These are phyloP conservation scores for Sphaerophoria taeniata DNA, from an alignment of 2,888 invertebrate species.

Conservation along the genomic window DNA sequence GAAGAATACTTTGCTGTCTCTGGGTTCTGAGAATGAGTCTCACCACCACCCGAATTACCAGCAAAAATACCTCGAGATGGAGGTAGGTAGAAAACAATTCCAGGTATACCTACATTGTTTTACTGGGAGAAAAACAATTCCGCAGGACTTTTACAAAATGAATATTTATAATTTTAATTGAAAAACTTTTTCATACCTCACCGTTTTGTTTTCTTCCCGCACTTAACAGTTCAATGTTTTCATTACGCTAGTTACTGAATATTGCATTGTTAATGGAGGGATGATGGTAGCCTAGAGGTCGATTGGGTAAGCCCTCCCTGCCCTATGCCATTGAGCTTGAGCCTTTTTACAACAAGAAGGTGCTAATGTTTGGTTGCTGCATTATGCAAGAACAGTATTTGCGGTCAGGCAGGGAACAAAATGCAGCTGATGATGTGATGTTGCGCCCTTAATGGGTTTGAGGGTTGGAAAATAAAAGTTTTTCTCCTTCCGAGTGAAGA, in stretches of 20 bases:
- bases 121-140: conserved; percentile 45
- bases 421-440: conserved; percentile 1
- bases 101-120: conserved; percentile 51
- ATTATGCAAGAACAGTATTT: conserved; percentile 64
- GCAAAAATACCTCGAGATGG: neutral
- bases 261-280: conserved; percentile 26
- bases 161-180: conserved; percentile 75
- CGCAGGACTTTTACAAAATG: conserved; percentile 69
- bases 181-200: conserved; percentile 59
- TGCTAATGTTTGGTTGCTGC: conserved; percentile 54
- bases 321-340: neutral
- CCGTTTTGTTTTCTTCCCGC: conserved; percentile 20
- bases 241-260: conserved; percentile 59
- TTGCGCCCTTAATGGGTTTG: neutral
- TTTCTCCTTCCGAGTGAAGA: conserved; percentile 50
- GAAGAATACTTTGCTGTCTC: neutral
- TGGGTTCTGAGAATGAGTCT: no score
- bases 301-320: neutral
- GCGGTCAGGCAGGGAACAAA: conserved; percentile 41
- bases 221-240: conserved; percentile 26
- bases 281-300: neutral
- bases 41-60: neutral
- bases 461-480: conserved; percentile 50
- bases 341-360: conserved; percentile 14
- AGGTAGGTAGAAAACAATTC: conserved; percentile 60